A percentile compares a stretch with the other conserved stretches of the same genome.
Evolutionary conservation across 2,888 invertebrate species (phyloP).

Genomic region (Drosophila neonasuta): DNA sequence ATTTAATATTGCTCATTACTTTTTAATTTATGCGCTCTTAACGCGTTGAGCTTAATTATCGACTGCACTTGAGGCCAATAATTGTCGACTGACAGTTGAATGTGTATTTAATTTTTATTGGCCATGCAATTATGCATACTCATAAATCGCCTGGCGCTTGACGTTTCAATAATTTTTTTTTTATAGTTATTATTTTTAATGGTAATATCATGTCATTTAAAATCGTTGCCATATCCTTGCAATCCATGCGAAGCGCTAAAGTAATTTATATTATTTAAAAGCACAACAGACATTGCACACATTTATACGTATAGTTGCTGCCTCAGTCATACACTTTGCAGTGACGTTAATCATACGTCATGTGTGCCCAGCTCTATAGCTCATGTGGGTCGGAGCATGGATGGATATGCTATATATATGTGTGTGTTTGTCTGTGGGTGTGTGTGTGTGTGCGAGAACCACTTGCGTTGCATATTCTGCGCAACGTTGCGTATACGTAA

Average conservation of each 20-base stretch:
- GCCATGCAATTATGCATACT: conserved; percentile 50
- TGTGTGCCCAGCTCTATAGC: conserved; percentile 28
- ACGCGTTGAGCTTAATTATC: conserved; percentile 55
- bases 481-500: conserved; percentile 37
- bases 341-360: conserved; percentile 47
- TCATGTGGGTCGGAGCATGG: conserved; percentile 1
- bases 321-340: conserved; percentile 15
- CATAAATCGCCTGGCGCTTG: conserved; percentile 46
- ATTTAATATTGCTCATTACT: conserved; percentile 43
- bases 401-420: neutral
- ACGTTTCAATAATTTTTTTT: conserved; percentile 63
- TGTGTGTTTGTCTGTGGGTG: neutral
- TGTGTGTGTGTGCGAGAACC: neutral
- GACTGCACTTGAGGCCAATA: conserved; percentile 56
- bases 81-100: conserved; percentile 54
- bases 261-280: conserved; percentile 47
- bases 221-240: neutral
- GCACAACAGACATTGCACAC: conserved; percentile 11
- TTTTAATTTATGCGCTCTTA: conserved; percentile 43
- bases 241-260: conserved; percentile 11
- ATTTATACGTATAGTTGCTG: conserved; percentile 1
- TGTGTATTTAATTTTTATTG: conserved; percentile 60
- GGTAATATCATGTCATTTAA: conserved; percentile 40
- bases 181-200: conserved; percentile 59
- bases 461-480: conserved; percentile 30